Conservation (phyloP, 2,113 vertebrate species). For the Loxodonta africana region DNA sequence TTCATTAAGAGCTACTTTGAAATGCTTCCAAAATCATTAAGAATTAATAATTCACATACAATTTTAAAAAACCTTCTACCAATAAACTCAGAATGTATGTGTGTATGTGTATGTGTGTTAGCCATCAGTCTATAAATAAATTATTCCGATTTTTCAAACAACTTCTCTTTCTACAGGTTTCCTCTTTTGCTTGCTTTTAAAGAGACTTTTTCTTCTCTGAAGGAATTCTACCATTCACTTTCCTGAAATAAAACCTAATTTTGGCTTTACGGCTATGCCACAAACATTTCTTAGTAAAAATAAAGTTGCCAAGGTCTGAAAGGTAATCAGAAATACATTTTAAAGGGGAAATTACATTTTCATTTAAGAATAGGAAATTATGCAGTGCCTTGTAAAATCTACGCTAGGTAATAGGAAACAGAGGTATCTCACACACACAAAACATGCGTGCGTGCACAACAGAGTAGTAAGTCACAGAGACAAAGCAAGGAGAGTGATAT, state of each 20-base stretch:
- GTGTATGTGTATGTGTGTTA: background rate
- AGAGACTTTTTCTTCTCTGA: conserved; percentile 50
- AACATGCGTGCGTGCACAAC: conserved; percentile 10
- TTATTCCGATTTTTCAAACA: conserved; percentile 35
- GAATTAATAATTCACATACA: conserved; percentile 62
- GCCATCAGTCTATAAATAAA: conserved; percentile 33
- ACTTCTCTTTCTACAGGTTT: conserved; percentile 59
- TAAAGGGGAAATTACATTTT: conserved; percentile 83
- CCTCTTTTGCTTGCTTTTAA: conserved; percentile 61
- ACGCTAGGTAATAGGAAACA: conserved; percentile 71
- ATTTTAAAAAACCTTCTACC: conserved; percentile 19
- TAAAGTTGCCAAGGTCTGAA: conserved; percentile 79
- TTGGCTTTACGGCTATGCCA: conserved; percentile 68
- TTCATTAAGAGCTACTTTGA: conserved; percentile 48
- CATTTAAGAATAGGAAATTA: conserved; percentile 83
- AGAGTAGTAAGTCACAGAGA: conserved; percentile 63
- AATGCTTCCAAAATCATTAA: conserved; percentile 64
- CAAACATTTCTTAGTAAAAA: conserved; percentile 74
- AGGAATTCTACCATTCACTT: conserved; percentile 68
- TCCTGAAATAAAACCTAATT: conserved; percentile 68
- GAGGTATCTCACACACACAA: conserved; percentile 60
- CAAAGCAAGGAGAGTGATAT: conserved; percentile 77
- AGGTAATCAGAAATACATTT: conserved; percentile 80
- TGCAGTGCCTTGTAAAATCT: conserved; percentile 79
- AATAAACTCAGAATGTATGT: conserved; percentile 45